Base-by-base conservation (phyloP, 1,140 invertebrate species). In the Scaptomyza graminum region DNA sequence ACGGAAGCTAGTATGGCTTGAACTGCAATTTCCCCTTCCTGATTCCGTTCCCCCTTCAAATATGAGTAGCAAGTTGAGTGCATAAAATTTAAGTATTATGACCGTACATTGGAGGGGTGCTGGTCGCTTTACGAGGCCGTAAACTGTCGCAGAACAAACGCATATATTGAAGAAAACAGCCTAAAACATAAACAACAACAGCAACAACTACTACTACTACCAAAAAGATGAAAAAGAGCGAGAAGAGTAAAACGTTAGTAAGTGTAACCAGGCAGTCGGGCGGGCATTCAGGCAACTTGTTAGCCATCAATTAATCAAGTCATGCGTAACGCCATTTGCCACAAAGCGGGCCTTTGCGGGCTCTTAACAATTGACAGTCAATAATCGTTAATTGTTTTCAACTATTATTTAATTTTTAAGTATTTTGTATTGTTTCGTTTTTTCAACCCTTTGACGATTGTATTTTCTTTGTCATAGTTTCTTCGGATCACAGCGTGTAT, bases 71-170 rank as follows among this genome's bases (percentile, higher is more conserved):
- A 46, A 55, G 50, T 61, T 56, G 46, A 83, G 70, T 87, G 70
- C 83, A 85, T 85, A 85, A 87, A 85, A 87, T 78, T 85, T 87
- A 75, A 85, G 81, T 85, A 78, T 85, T 85, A 85, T 85, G 82
- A 78, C 60, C 63, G 55, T 80, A 66, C 71, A 73, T 68, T 72
- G 73, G 12, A 39, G 34, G 22, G 54, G 31, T 66, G 65, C 50
- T 50, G 55, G 44, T 59, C 52, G 59, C 62, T 85, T 77, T 81
- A 87, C 51, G 82, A 75, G 62, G 81, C 50, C 61, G 82, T 85
- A 82, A 87, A 85, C 65, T 77, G 81, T n/a, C 73, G 64, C 64
- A 70, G 61, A 84, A 69, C 70, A 65, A 72, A 60, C 57, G 68
- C 71, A 57, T 69, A 57, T 66, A 49, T 61, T 43, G 54, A 61